phyloP scores from a whole-genome alignment of 2,797 vertebrate species.

The Prionace glauca region DNA sequence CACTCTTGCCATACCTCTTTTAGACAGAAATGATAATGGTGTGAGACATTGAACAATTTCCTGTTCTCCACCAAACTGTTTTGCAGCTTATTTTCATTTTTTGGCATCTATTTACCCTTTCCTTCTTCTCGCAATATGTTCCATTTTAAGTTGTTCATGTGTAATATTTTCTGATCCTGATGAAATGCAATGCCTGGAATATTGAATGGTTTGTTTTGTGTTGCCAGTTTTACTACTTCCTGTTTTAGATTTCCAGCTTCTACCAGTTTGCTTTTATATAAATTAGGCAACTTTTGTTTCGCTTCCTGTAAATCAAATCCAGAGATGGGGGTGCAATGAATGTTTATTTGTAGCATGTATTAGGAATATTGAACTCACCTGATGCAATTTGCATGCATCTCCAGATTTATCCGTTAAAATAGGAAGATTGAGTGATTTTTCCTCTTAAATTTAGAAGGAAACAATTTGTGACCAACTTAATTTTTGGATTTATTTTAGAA shows the following conservation, averaged over 20 bases:
- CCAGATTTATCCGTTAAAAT: background rate
- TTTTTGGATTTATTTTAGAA: background rate
- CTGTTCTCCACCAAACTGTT: background rate
- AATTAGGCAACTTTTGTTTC: background rate
- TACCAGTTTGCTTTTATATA: background rate
- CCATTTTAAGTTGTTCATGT: background rate
- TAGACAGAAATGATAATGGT: background rate
- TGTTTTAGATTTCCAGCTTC: background rate
- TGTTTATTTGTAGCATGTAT: background rate
- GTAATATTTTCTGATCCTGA: background rate
- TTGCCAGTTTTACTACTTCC: background rate
- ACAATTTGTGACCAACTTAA: background rate
- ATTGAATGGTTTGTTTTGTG: background rate
- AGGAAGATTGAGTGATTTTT: background rate
- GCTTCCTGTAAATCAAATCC: background rate
- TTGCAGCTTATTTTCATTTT: background rate
- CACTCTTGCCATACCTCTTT: background rate
- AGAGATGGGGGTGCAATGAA: background rate
- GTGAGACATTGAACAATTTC: background rate
- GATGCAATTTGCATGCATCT: background rate
- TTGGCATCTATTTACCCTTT: too few relatives aligned
- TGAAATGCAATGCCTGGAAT: slow-evolving; percentile 1
- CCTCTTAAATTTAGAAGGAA: background rate
- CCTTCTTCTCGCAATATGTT: background rate
- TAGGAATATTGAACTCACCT: background rate